These are phyloP conservation scores for Ivindomyrus marchei DNA, from an alignment of 2,113 vertebrate genomes.

Conservation along the genomic window DNA sequence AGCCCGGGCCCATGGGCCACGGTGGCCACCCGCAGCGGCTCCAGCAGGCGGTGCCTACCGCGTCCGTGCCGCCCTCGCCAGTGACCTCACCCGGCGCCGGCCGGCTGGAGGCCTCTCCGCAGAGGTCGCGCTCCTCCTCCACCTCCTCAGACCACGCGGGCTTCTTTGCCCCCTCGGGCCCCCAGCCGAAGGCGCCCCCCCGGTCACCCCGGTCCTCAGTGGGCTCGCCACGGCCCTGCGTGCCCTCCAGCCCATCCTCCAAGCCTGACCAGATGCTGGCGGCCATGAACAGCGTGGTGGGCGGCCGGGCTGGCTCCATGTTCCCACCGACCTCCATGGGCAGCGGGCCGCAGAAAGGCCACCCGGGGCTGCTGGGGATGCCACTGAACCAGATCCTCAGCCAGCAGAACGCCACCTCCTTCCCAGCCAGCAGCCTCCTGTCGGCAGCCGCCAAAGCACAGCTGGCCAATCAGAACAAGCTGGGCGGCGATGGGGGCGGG, in stretches of 20 bases:
- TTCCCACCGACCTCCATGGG: slow-evolving; percentile 64
- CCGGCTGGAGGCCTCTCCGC: slow-evolving; percentile 87
- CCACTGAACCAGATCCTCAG: slow-evolving; percentile 83
- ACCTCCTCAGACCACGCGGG: slow-evolving; percentile 93
- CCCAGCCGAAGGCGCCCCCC: slow-evolving; percentile 81
- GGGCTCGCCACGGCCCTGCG: slow-evolving; percentile 70
- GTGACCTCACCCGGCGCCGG: slow-evolving; percentile 81
- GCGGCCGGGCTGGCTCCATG: slow-evolving; percentile 64
- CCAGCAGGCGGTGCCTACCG: slow-evolving; percentile 65
- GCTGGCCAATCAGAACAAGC: slow-evolving; percentile 86
- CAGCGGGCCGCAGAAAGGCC: slow-evolving; percentile 68
- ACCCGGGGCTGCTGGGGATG: slow-evolving; percentile 79
- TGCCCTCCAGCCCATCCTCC: slow-evolving; percentile 75
- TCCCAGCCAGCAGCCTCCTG: slow-evolving; percentile 83
- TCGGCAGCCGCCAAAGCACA: slow-evolving; percentile 90
- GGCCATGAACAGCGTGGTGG: slow-evolving; percentile 73
- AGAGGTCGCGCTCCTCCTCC: slow-evolving; percentile 95
- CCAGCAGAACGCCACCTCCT: slow-evolving; percentile 81
- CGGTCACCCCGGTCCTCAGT: slow-evolving; percentile 71
- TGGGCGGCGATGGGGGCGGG: slow-evolving; percentile 68
- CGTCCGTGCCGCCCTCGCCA: slow-evolving; percentile 86
- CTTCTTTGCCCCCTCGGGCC: slow-evolving; percentile 85
- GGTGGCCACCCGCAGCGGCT: slow-evolving; percentile 81
- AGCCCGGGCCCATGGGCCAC: slow-evolving; percentile 86
- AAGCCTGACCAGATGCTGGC: slow-evolving; percentile 71